These are phyloP conservation scores for Thripadectes ignobilis DNA, from an alignment of 2,797 vertebrate genomes.

Conservation along the genomic window DNA sequence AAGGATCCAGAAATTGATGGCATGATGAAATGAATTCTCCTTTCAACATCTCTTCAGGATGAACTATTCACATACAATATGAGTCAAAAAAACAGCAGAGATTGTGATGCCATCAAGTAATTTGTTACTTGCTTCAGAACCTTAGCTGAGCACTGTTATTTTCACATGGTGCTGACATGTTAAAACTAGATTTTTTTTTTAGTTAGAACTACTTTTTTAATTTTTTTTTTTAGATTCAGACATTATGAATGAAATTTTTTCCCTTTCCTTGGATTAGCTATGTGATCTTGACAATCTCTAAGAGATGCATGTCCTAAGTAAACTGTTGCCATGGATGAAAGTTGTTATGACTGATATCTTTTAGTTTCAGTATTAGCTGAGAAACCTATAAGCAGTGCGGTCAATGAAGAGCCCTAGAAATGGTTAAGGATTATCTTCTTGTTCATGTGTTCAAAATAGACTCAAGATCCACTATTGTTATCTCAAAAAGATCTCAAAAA, in stretches of 20 bases:
- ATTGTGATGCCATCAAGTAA: neutral
- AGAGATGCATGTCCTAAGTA: fast-evolving
- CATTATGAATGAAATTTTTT: neutral
- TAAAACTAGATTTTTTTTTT: neutral
- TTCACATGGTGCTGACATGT: neutral
- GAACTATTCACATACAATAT: neutral
- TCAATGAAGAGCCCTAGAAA: neutral
- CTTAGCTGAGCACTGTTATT: neutral
- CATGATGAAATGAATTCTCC: neutral
- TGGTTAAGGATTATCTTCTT: neutral
- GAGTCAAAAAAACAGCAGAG: neutral
- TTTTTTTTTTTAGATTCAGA: neutral
- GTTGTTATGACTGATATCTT: neutral
- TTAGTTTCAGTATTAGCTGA: neutral
- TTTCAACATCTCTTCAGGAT: neutral
- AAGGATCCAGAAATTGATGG: neutral
- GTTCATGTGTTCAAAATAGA: neutral
- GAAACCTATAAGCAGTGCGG: neutral
- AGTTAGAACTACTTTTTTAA: no score
- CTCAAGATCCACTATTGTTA: neutral
- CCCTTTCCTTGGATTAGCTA: neutral
- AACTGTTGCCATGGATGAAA: neutral
- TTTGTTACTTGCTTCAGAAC: neutral
- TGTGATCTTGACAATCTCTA: neutral
- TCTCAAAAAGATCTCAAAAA: neutral